Evolutionary conservation across 2,888 invertebrate species (phyloP).

Genomic region (Cephus nigrinus): DNA sequence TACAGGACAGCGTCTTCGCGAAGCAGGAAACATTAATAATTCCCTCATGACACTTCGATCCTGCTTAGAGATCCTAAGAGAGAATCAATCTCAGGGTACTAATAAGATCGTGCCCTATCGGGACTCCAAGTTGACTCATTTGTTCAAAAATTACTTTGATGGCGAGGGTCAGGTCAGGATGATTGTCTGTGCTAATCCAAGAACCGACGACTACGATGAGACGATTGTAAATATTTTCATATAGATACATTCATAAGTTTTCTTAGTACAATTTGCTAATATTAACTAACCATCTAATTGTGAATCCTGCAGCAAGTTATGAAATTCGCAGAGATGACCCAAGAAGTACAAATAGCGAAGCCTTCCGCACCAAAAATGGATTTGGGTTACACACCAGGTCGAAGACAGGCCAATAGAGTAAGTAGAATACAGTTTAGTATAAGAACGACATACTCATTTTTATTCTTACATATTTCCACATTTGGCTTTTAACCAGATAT

Average conservation of each 20-base stretch:
- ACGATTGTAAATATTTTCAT: slow-evolving; percentile 75
- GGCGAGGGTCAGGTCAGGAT: slow-evolving; percentile 96
- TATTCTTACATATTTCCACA: not conserved
- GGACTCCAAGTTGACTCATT: slow-evolving; percentile 92
- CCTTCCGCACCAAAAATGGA: slow-evolving; percentile 73
- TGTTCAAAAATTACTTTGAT: slow-evolving; percentile 98
- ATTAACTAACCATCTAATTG: not conserved
- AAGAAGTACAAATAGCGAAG: slow-evolving; percentile 88
- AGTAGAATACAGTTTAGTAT: not conserved
- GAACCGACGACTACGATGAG: slow-evolving; percentile 93
- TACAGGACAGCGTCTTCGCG: slow-evolving; percentile 68
- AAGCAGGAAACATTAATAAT: slow-evolving; percentile 86
- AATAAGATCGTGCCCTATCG: slow-evolving; percentile 92
- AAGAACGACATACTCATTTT: not conserved
- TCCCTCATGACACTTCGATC: slow-evolving; percentile 70
- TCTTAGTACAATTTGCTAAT: not conserved
- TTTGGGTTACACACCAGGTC: slow-evolving; percentile 79
- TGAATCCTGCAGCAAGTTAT: slow-evolving; percentile 79
- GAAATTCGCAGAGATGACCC: slow-evolving; percentile 97
- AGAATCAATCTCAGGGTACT: slow-evolving; percentile 81
- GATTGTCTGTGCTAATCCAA: slow-evolving; percentile 97
- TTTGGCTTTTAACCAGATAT: slow-evolving; percentile 33
- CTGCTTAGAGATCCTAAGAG: slow-evolving; percentile 83
- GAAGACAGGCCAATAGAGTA: slow-evolving; percentile 81
- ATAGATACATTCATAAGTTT: not conserved